Conservation (phyloP, 2,888 invertebrate species). For the Melikaiella ostensackeni region DNA sequence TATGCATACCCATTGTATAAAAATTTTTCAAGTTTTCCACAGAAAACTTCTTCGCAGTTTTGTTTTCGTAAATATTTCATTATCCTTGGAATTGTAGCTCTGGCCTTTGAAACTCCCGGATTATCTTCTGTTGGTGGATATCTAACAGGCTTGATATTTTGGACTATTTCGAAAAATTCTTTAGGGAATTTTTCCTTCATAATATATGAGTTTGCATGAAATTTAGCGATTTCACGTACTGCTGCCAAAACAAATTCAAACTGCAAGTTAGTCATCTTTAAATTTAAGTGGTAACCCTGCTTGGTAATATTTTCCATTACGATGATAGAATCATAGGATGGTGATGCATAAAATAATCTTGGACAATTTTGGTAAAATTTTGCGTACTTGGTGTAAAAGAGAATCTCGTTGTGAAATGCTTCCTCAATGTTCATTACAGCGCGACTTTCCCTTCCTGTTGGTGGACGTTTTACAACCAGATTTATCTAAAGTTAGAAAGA, state of each 20-base stretch:
- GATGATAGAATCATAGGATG: slow-evolving; percentile 53
- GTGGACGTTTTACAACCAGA: slow-evolving; percentile 44
- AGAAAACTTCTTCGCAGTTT: slow-evolving; percentile 59
- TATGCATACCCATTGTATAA: slow-evolving; percentile 54
- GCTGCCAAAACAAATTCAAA: slow-evolving; percentile 63
- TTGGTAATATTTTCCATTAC: slow-evolving; percentile 62
- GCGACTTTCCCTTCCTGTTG: slow-evolving; percentile 27
- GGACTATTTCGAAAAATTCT: slow-evolving; percentile 58
- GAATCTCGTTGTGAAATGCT: slow-evolving; percentile 68
- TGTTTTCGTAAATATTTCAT: slow-evolving; percentile 55
- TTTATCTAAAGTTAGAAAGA: slow-evolving; percentile 23
- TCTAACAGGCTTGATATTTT: slow-evolving; percentile 40
- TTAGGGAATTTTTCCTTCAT: slow-evolving; percentile 59
- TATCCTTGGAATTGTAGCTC: slow-evolving; percentile 43
- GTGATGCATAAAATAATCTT: slow-evolving; percentile 46
- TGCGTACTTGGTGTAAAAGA: slow-evolving; percentile 63
- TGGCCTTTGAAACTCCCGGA: neutral
- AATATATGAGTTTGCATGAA: slow-evolving; percentile 66
- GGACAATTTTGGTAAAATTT: slow-evolving; percentile 41
- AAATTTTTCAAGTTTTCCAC: slow-evolving; percentile 56
- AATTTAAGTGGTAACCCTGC: slow-evolving; percentile 56
- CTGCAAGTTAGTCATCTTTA: slow-evolving; percentile 52
- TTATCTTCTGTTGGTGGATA: slow-evolving; percentile 52
- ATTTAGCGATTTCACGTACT: slow-evolving; percentile 63
- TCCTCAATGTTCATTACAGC: slow-evolving; percentile 41